Conservation (phyloP, 2,797 vertebrate genomes). For the Siniperca undulata region DNA sequence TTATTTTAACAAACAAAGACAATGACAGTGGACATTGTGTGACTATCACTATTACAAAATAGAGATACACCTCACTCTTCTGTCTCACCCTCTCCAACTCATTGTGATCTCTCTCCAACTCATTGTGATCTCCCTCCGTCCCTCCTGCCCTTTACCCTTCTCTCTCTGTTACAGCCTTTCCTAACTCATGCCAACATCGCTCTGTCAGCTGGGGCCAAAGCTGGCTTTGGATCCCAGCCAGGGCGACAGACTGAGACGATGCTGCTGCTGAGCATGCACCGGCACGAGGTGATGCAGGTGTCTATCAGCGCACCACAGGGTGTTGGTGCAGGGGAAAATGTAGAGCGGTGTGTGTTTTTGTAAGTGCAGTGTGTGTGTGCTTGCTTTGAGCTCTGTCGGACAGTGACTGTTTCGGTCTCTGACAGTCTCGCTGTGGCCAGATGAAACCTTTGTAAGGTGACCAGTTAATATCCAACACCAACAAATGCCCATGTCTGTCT, state of each 20-base stretch:
- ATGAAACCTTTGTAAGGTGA: neutral
- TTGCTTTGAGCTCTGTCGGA: conserved; percentile 2
- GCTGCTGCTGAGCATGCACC: conserved; percentile 37
- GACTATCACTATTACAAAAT: neutral
- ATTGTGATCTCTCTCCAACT: neutral
- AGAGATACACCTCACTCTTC: neutral
- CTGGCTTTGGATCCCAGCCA: conserved; percentile 60
- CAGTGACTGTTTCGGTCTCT: conserved; percentile 1
- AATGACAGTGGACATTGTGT: neutral
- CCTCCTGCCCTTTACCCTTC: neutral
- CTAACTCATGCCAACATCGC: conserved; percentile 20
- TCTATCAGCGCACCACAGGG: neutral
- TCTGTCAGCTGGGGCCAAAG: conserved; percentile 33
- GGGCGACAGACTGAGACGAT: conserved; percentile 37
- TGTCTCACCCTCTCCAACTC: conserved; percentile 5
- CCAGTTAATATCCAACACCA: neutral
- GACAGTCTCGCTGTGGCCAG: neutral
- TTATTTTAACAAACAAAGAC: neutral
- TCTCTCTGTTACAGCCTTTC: conserved; percentile 16
- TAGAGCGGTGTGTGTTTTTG: conserved; percentile 8
- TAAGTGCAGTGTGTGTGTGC: neutral
- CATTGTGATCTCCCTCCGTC: neutral
- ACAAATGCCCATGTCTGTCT: neutral
- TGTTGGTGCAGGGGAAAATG: conserved; percentile 6
- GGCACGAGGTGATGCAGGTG: conserved; percentile 36